These are phyloP conservation scores for Ophion ventricosus DNA, from an alignment of 2,888 invertebrate species.

Conservation along the genomic window DNA sequence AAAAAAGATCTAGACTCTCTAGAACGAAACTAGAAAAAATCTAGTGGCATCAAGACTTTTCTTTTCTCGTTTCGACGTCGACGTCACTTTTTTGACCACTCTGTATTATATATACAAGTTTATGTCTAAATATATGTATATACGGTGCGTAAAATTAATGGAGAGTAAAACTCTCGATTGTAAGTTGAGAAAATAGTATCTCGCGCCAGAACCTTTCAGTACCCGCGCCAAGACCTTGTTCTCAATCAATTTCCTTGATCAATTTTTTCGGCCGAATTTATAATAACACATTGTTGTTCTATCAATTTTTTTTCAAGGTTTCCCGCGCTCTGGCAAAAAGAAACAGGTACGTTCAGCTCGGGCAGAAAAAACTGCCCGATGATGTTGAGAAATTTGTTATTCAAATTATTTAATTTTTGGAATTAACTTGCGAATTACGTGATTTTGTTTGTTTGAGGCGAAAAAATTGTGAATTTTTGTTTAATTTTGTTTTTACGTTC, in stretches of 20 bases:
- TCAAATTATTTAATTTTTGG: background rate
- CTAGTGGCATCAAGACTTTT: too few species aligned
- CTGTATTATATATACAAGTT: background rate
- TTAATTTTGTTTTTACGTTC: background rate
- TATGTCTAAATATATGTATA: background rate
- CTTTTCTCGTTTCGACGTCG: too few species aligned
- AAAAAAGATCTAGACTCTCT: background rate
- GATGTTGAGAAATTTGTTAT: background rate
- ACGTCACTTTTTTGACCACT: background rate
- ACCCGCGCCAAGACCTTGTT: slow-evolving; percentile 23
- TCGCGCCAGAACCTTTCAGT: background rate
- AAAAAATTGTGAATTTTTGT: background rate
- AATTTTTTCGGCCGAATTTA: background rate
- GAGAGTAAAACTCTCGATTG: slow-evolving; percentile 21
- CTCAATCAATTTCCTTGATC: background rate
- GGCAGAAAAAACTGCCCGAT: background rate
- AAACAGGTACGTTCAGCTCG: background rate
- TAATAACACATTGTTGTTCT: background rate
- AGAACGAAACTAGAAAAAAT: too few species aligned
- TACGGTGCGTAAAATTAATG: slow-evolving; percentile 21
- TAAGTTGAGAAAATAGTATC: slow-evolving; percentile 26
- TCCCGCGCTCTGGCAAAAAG: background rate
- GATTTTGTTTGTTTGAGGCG: background rate
- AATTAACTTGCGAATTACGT: background rate
- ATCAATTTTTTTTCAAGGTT: background rate